Evolutionary conservation across 2,888 invertebrate genomes (phyloP).

Genomic region (Lottia scabra): DNA sequence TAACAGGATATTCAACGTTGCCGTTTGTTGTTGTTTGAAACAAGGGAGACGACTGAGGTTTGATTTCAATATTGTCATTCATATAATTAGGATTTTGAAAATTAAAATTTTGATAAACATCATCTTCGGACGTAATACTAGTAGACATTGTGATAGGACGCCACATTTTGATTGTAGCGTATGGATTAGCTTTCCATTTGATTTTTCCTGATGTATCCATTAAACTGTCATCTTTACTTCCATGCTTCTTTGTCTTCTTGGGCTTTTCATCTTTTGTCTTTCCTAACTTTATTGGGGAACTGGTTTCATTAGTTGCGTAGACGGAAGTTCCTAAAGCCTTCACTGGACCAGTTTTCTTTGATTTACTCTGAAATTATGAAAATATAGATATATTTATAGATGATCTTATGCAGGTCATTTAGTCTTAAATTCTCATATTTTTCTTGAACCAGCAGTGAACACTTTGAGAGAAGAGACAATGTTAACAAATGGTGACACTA

Average conservation of each 20-base stretch:
- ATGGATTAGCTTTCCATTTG: slow-evolving; percentile 47
- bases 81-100: slow-evolving; percentile 22
- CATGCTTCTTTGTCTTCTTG: slow-evolving; percentile 9
- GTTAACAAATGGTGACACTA: too few relatives aligned
- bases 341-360: slow-evolving; percentile 55
- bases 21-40: not conserved
- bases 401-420: too few relatives aligned
- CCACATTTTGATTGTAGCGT: slow-evolving; percentile 58
- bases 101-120: slow-evolving; percentile 35
- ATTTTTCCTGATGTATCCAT: slow-evolving; percentile 29
- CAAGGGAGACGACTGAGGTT: not conserved
- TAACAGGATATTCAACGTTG: not conserved
- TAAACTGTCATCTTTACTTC: slow-evolving; percentile 44
- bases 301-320: slow-evolving; percentile 27
- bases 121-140: slow-evolving; percentile 35
- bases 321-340: slow-evolving; percentile 53
- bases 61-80: not conserved
- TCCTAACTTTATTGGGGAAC: not conserved
- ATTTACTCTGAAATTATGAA: slow-evolving; percentile 35
- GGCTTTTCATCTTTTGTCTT: slow-evolving; percentile 7
- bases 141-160: slow-evolving; percentile 48
- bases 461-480: too few relatives aligned
- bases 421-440: too few relatives aligned
- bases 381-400: not conserved
- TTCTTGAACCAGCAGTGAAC: too few relatives aligned